Percentiles rank a stretch among this genome's conserved stretches.
Evolutionary conservation across 2,113 vertebrate species (phyloP).

Genomic region (Trichechus manatus): DNA sequence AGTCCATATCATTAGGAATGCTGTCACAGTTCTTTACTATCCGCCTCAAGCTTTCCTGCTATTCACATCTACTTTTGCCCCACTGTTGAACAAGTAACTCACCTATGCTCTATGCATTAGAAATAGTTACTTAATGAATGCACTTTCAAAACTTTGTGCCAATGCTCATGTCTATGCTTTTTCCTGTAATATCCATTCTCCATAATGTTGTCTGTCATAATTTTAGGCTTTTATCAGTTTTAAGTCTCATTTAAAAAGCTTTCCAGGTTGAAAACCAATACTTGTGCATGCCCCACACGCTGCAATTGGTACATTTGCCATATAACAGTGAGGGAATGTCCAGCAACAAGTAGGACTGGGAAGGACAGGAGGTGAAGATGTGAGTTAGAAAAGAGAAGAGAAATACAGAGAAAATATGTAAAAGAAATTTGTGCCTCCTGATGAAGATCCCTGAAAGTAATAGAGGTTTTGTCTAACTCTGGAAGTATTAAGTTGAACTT

Average conservation of each 20-base stretch:
- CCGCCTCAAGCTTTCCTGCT: neutral
- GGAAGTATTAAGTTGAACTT: neutral
- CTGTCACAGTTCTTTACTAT: neutral
- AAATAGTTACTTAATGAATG: neutral
- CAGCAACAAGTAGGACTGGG: neutral
- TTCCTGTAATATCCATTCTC: neutral
- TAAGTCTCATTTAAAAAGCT: neutral
- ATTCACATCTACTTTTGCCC: neutral
- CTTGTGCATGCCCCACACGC: rapidly evolving
- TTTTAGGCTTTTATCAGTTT: neutral
- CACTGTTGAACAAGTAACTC: neutral
- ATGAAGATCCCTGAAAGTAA: neutral
- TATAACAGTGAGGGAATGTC: neutral
- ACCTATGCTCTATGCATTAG: neutral
- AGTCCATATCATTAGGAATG: neutral
- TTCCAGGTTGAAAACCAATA: neutral
- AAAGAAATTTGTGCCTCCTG: neutral
- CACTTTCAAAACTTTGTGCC: neutral
- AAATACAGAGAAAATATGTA: neutral
- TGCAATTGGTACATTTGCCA: neutral
- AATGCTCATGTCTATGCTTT: neutral
- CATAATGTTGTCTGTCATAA: neutral
- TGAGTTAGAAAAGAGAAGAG: neutral
- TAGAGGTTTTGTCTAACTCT: neutral
- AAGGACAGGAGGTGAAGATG: too few species aligned